Evolutionary conservation across 2,888 invertebrate species (phyloP), one percentile per base, ranked within the genome.

Genomic region (Epicampocera succincta): DNA sequence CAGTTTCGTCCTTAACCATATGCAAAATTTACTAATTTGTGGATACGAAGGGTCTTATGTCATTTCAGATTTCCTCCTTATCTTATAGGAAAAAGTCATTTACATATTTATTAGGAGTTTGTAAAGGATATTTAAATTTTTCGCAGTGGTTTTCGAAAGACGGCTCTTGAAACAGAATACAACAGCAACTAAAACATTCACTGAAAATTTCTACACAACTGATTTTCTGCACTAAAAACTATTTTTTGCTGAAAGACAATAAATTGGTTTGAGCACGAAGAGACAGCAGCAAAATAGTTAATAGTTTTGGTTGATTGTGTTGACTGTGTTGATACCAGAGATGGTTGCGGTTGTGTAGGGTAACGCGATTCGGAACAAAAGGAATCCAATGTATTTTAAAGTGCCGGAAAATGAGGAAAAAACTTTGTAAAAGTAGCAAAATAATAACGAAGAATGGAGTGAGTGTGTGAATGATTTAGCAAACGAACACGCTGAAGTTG

Each of bases 151-250:
- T 33, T 52, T 73, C 60, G 46, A 38, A 8, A 38, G 15, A 21
- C 21, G 77, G 77, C 71, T 65, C 56, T 81, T 50, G 13, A 56
- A 50, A 13, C 46, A 80, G 42, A 77, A 33, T 8, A 5, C 3
- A 33, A 4, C 3, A 33, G 9, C 33, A 33, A 63, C 73, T 73
- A 75, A 81, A 77, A 77, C 58, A 81, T 73, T 81, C 81, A 73
- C 68, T 44, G 68, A 68, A 76, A 66, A 80, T 74, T 73, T 29
- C 63, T 48, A 3, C 71, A 52, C 65, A 74, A 75, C 56, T 56
- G 63, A 33, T 72, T 58, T 63, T 48, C 56, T 19, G 25, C 56
- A 69, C 54, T 19, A 63, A 48, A 50, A 73, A 25, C 46, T 44
- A 38, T 12, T 66, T 60, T 42, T 17, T 17, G 25, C 48, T 33